Evolutionary conservation across 2,888 invertebrate genomes (phyloP), one percentile per base, ranked within the genome.

Genomic region (Lochmaea capreae): DNA sequence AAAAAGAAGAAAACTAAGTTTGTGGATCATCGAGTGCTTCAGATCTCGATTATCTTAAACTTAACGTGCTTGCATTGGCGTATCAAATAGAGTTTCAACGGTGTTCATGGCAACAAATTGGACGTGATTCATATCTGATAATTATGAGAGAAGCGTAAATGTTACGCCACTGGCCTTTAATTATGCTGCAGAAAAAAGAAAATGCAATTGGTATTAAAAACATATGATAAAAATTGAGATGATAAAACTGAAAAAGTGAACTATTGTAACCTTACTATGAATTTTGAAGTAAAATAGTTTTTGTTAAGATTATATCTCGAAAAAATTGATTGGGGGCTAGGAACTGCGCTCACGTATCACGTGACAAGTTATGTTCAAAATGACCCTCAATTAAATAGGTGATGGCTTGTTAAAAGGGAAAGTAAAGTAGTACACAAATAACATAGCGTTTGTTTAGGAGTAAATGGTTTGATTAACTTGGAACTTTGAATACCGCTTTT

Each of bases 341-440:
- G 54, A 14, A 43, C 43, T 43, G 58, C 43, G 67, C 58, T 67
- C 42, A 67, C 43, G 58, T 58, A 58, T 67, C 42, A 54, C 54
- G 66, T 66, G 66, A 52, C 66, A 54, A 33, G n/a, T 33, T n/a
- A 67, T 42, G 58, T 67, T 58, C 43, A 57, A 58, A 67, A 57
- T 67, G 42, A 67, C 58, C 22, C 22, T 42, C 67, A 67, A 67
- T 58, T 67, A 58, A 58, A 42, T 58, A 54, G 54, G 58, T 33
- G 67, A 58, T 42, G 57, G 42, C 43, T 67, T 43, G 57, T 67
- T 58, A 58, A 58, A 58, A 22, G 11, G 18, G 57, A 67, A 67
- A 58, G 67, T 67, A 58, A 26, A 39, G 33, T 39, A 39, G 33
- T 39, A 39, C 33, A 33, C 33, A 39, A 39, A 39, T 39, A 39